These are phyloP conservation scores for Pelodiscus sinensis DNA, from an alignment of 2,113 vertebrate genomes.

Conservation along the genomic window DNA sequence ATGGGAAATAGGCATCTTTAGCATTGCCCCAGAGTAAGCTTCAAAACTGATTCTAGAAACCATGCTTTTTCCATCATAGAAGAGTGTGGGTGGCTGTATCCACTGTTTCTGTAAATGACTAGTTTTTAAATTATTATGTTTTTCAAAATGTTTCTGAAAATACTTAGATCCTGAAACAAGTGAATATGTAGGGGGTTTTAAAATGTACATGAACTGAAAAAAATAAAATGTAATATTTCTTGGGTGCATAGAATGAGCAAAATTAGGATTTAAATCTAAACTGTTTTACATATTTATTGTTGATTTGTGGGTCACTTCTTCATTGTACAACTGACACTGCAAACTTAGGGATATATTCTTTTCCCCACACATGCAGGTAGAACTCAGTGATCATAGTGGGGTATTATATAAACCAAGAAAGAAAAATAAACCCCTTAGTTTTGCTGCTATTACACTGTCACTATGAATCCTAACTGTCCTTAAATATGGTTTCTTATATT, in stretches of 20 bases:
- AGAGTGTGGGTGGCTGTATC: background rate
- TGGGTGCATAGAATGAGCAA: background rate
- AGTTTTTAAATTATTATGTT: background rate
- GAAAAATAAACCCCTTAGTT: background rate
- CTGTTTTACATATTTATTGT: background rate
- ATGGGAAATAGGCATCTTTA: background rate
- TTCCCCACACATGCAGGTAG: background rate
- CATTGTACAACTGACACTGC: background rate
- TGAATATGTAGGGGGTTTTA: background rate
- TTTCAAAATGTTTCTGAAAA: background rate
- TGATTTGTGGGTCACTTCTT: background rate
- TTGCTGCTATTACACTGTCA: fast-evolving
- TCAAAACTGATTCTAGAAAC: background rate
- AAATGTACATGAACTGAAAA: background rate
- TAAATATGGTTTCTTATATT: background rate
- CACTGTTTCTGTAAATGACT: background rate
- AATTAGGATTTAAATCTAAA: background rate
- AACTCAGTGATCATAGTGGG: fast-evolving
- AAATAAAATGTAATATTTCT: background rate
- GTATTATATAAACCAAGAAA: background rate
- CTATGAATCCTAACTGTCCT: background rate
- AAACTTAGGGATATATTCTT: background rate
- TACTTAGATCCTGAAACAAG: background rate
- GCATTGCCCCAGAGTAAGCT: background rate
- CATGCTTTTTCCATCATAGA: background rate